Base-by-base conservation (phyloP, 2,797 vertebrate genomes). In the Iguana delicatissima region DNA sequence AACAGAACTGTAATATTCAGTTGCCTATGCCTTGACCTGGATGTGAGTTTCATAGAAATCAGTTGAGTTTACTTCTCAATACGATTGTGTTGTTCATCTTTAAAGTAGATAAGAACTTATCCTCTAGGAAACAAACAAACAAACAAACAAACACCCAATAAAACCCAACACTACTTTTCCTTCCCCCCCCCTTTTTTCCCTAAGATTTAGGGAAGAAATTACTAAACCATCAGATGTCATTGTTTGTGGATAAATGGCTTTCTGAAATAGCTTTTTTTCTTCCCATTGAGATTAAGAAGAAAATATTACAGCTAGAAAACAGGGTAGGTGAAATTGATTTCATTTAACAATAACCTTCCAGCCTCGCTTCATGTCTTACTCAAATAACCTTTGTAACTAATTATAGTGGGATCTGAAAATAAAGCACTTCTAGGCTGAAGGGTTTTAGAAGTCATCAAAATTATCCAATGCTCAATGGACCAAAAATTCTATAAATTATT, bases 311-410 rank as follows among this genome's bases (percentile, higher is more conserved):
- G 85, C 29, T 89, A 86, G 90, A 94, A 95, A 94, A 93, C 24
- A 86, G 69, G 86, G 57, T 84, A 91, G 91, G 79, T 93, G 91
- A 94, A 96, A 96, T 93, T 93, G 87, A 96, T 96, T 96, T 96
- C 83, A 94, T 94, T 94, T 94, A 95, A 94, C 77, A 96, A 85
- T 92, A 95, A 93, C 87, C 84, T 96, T 95, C 85, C 90, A 94
- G 84, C 24, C 72, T 94, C 0, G 1, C 73, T 90, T 95, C 92
- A 69, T 0, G 0, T 95, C 93, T 95, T 93, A 89, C 89, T 93
- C 93, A 94, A 96, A 94, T 94, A 96, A 93, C 79, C 74, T 96
- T 93, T 95, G 89, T 93, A 92, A 91, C 90, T 95, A 96, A 96
- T 93, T 96, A 94, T 84, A 94, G 69, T 64, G 89, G 87, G 91